Conservation (phyloP, 2,888 invertebrate species). For the Oligia latruncula region DNA sequence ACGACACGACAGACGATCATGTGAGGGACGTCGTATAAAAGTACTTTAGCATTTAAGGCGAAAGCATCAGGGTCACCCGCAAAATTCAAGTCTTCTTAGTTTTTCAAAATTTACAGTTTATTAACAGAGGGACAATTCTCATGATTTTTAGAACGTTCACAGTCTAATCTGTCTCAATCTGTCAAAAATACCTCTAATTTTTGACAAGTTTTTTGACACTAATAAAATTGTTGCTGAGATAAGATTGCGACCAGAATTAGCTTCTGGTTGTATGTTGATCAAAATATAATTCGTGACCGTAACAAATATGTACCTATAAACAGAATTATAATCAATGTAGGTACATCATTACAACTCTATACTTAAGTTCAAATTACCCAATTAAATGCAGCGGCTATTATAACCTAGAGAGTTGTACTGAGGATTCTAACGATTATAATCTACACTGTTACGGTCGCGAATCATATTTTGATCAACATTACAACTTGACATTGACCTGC, state of each 20-base stretch:
- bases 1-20: constrained; percentile 18
- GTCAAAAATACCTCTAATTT: background rate
- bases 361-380: background rate
- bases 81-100: background rate
- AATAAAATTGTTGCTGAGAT: background rate
- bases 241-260: background rate
- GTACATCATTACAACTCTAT: background rate
- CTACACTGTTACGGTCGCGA: background rate
- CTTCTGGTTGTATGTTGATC: background rate
- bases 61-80: background rate
- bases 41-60: constrained; percentile 6
- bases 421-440: background rate
- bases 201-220: background rate
- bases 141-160: background rate
- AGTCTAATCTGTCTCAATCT: background rate
- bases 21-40: constrained; percentile 10
- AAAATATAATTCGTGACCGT: background rate
- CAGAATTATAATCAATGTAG: background rate
- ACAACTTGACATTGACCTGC: background rate
- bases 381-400: background rate
- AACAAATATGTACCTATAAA: background rate
- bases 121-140: background rate
- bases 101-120: background rate
- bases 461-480: background rate
- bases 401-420: background rate